Evolutionary conservation across 2,888 invertebrate genomes (phyloP), one percentile per base, ranked within the genome.

Genomic region (Trachelus tabidus): DNA sequence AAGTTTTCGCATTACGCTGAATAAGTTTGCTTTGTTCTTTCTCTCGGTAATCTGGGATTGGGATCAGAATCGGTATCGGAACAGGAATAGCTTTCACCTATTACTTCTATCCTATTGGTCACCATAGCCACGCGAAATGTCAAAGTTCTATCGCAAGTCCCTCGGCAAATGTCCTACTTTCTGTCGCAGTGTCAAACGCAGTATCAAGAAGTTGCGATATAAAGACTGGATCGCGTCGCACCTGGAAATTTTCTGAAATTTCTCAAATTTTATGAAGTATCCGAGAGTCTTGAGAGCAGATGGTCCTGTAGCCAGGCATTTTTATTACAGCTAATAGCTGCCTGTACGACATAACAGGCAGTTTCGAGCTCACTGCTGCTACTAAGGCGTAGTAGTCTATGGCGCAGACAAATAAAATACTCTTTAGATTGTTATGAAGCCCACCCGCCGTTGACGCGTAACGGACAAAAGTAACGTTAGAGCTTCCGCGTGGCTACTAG

Each of bases 1-100:
- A 87, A 87, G 82, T 87, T 87, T 86, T 86, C 85, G 80, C 85
- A 86, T 87, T 87, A 86, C 81, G 80, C 76, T 80, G 83, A 85
- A 85, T 83, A 84, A 86, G 83, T 83, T 84, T 83, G 82, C 83
- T 84, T 83, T 82, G 80, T 77, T 81, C 73, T 69, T 40, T 37
- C 74, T 34, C 12, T 34, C 68, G 34, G 73, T 76, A 75, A 77
- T 77, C 79, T 76, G 77, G 79, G 79, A 81, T 69, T 76, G 75
- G 12, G 69, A 69, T 69, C 69, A 11, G 40, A 40, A 30, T 15
- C 34, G 15, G 15, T n/a, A 30, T 34, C 73, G 73, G 11, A 73
- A 73, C 73, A 34, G 33, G 35, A 73, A 31, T 35, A 15, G 40
- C 15, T 40, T 40, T 15, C 40, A 15, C 73, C 73, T n/a, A 35